Conservation (phyloP, 2,888 invertebrate species). For the Andrena camellia region DNA sequence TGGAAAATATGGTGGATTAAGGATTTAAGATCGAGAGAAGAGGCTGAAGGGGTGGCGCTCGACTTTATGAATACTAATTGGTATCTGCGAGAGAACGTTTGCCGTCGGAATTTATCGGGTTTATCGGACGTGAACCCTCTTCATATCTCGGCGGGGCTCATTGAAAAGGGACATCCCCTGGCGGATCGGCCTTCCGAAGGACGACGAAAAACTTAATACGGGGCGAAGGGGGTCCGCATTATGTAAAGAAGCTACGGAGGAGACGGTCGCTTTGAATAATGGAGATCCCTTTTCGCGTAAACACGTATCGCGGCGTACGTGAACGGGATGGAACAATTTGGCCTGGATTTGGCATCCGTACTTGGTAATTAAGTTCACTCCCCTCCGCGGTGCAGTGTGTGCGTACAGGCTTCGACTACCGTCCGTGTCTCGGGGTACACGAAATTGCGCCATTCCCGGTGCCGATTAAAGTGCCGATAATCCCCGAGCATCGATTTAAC, state of each 20-base stretch:
- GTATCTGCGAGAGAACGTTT: slow-evolving; percentile 63
- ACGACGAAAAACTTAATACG: slow-evolving; percentile 46
- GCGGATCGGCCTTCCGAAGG: slow-evolving; percentile 14
- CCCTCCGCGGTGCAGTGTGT: neutral
- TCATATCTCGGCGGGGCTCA: slow-evolving; percentile 59
- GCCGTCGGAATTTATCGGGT: slow-evolving; percentile 68
- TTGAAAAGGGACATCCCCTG: slow-evolving; percentile 65
- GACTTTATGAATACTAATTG: slow-evolving; percentile 74
- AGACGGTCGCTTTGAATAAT: slow-evolving; percentile 57
- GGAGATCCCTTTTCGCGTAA: slow-evolving; percentile 55
- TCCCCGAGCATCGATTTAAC: slow-evolving; percentile 68
- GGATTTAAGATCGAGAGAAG: slow-evolving; percentile 35
- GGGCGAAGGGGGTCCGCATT: slow-evolving; percentile 42
- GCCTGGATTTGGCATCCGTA: slow-evolving; percentile 64
- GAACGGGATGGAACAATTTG: slow-evolving; percentile 45
- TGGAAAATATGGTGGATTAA: slow-evolving; percentile 63
- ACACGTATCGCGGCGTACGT: slow-evolving; percentile 52
- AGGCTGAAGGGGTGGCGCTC: slow-evolving; percentile 41
- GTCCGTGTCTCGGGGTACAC: slow-evolving; percentile 39
- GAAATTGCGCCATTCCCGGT: slow-evolving; percentile 62
- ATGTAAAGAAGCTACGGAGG: slow-evolving; percentile 39
- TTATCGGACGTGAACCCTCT: slow-evolving; percentile 61
- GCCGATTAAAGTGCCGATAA: slow-evolving; percentile 71
- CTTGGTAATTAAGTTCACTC: slow-evolving; percentile 67
- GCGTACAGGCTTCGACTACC: neutral